Conservation (phyloP, 2,797 vertebrate genomes). For the Salarias fasciatus region DNA sequence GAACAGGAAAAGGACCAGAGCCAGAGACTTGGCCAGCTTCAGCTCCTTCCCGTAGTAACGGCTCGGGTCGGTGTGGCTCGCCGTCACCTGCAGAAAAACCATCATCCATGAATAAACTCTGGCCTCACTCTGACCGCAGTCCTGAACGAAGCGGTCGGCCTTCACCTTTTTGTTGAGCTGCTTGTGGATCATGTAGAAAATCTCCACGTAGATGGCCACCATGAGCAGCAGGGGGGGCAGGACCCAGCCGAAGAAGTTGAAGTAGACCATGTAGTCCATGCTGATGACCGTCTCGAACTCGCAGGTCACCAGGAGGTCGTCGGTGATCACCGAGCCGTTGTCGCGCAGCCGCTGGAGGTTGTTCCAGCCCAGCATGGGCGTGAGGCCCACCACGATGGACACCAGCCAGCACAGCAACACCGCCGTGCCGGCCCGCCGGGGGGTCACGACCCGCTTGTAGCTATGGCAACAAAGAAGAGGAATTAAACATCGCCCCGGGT, state of each 20-base stretch:
- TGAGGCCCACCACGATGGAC: constrained; percentile 92
- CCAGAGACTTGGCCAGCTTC: constrained; percentile 95
- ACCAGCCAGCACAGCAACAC: constrained; percentile 93
- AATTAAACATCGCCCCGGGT: background rate
- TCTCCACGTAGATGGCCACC: constrained; percentile 93
- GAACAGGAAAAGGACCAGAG: constrained; percentile 94
- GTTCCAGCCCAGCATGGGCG: constrained; percentile 97
- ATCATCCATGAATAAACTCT: background rate
- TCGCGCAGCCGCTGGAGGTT: constrained; percentile 81
- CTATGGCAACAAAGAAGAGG: constrained; percentile 71
- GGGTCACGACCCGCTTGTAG: constrained; percentile 93
- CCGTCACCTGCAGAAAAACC: constrained; percentile 76
- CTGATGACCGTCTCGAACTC: constrained; percentile 95
- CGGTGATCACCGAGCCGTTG: constrained; percentile 71
- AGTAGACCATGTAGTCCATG: constrained; percentile 99
- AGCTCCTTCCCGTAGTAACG: constrained; percentile 96
- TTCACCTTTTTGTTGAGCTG: constrained; percentile 91
- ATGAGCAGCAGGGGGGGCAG: constrained; percentile 94
- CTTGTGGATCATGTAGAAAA: constrained; percentile 97
- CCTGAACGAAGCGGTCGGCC: background rate
- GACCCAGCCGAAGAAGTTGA: constrained; percentile 98
- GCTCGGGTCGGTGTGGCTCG: constrained; percentile 87
- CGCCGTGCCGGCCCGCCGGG: constrained; percentile 85
- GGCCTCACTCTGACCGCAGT: too few relatives aligned
- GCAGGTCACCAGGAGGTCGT: constrained; percentile 85